Conservation (phyloP, 2,797 vertebrate genomes). For the Anguilla anguilla region DNA sequence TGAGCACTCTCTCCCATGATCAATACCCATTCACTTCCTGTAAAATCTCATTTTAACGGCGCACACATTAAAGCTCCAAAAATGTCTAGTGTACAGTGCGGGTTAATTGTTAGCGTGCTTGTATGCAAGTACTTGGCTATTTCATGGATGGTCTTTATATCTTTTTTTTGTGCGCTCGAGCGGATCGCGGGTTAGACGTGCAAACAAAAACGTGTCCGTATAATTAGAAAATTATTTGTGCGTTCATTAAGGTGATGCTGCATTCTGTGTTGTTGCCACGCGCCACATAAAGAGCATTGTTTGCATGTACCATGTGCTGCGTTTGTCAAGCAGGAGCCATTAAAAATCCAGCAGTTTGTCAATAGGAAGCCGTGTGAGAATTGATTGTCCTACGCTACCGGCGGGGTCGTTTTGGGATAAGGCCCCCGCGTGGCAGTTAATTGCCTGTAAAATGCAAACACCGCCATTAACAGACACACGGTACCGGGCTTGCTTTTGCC, state of each 20-base stretch:
- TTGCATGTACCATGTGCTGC: neutral
- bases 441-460: conserved; percentile 1
- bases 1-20: neutral
- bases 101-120: neutral
- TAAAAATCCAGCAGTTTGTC: no score
- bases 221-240: no score
- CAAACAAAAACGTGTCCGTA: no score
- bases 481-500: neutral
- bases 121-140: neutral
- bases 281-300: no score
- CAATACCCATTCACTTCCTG: neutral
- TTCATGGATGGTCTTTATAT: neutral
- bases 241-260: no score
- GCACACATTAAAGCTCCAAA: neutral
- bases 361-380: neutral
- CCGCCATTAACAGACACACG: neutral
- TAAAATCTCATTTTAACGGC: neutral
- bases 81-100: neutral
- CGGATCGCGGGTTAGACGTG: neutral
- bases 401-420: neutral
- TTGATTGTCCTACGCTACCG: neutral
- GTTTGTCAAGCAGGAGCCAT: neutral
- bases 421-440: neutral
- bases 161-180: neutral
- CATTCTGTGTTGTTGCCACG: no score